Percentiles rank a stretch among this genome's conserved stretches.
Conservation (phyloP, 2,797 vertebrate species). For the Coregonus suidteri region DNA sequence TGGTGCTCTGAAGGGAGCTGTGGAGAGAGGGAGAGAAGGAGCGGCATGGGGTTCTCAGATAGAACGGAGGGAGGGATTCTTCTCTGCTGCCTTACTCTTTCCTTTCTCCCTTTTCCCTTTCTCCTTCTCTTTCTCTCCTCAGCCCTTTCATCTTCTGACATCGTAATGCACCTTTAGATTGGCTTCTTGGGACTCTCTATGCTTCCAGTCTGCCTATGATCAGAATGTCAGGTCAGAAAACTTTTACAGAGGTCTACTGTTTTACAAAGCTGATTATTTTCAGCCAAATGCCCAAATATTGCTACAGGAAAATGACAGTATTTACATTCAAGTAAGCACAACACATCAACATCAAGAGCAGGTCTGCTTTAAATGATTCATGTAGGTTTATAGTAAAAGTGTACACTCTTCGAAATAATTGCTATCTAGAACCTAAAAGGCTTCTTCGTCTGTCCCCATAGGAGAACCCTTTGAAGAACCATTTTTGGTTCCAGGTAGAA, state of each 20-base stretch:
- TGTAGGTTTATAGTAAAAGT: no score
- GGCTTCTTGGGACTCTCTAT: background rate
- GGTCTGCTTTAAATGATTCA: no score
- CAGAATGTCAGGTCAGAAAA: background rate
- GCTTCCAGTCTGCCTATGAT: background rate
- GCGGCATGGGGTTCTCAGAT: background rate
- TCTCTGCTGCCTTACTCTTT: background rate
- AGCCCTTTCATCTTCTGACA: constrained; percentile 5
- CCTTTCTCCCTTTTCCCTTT: background rate
- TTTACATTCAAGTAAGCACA: no score
- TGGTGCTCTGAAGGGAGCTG: background rate
- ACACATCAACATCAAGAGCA: no score
- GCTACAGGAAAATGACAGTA: no score
- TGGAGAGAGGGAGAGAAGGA: background rate
- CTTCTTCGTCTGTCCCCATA: no score
- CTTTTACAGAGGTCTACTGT: background rate
- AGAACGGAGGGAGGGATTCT: background rate
- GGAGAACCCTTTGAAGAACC: no score
- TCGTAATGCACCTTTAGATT: constrained; percentile 11
- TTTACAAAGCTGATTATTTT: constrained; percentile 9
- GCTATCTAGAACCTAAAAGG: no score
- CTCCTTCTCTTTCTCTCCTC: background rate
- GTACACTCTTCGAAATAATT: no score
- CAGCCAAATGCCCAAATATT: constrained; percentile 11
- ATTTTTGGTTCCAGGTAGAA: no score